Evolutionary conservation across 2,888 invertebrate species (phyloP).

Genomic region (Drosophila emarginata): DNA sequence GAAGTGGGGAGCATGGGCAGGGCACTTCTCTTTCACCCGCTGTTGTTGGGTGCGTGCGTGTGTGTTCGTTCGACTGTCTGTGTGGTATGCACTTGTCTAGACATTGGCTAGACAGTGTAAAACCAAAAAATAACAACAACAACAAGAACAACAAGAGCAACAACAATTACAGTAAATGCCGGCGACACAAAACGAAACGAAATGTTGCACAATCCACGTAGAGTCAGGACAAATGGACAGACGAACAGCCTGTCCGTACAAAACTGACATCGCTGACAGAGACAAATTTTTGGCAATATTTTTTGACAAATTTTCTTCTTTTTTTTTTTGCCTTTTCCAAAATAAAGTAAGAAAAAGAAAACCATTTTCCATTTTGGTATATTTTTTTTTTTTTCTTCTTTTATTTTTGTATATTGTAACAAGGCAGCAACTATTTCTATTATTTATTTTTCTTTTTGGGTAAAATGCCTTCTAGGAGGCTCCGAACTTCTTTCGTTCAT

Average conservation of each 20-base stretch:
- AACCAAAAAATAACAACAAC: slow-evolving; percentile 73
- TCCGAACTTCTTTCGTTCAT: slow-evolving; percentile 87
- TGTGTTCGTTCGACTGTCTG: slow-evolving; percentile 45
- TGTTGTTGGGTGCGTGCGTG: slow-evolving; percentile 12
- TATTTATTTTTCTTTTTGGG: background rate
- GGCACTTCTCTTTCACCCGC: slow-evolving; percentile 13
- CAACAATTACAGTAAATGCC: slow-evolving; percentile 62
- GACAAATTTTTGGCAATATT: slow-evolving; percentile 65
- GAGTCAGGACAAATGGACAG: slow-evolving; percentile 1
- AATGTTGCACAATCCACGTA: slow-evolving; percentile 71
- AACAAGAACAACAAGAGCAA: slow-evolving; percentile 26
- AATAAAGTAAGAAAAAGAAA: background rate
- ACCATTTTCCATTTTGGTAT: background rate
- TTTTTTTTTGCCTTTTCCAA: background rate
- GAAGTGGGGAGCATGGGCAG: too few species aligned
- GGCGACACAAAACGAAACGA: slow-evolving; percentile 74
- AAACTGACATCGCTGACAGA: slow-evolving; percentile 25
- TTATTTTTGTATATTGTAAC: slow-evolving; percentile 42
- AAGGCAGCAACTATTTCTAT: slow-evolving; percentile 34
- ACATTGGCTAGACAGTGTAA: slow-evolving; percentile 82
- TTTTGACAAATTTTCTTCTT: slow-evolving; percentile 46
- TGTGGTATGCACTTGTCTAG: slow-evolving; percentile 80
- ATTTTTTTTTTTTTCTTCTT: slow-evolving; percentile 31
- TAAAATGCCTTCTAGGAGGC: slow-evolving; percentile 50
- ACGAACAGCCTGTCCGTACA: slow-evolving; percentile 10